Evolutionary conservation across 2,888 invertebrate genomes (phyloP).

Genomic region (Belgica antarctica): DNA sequence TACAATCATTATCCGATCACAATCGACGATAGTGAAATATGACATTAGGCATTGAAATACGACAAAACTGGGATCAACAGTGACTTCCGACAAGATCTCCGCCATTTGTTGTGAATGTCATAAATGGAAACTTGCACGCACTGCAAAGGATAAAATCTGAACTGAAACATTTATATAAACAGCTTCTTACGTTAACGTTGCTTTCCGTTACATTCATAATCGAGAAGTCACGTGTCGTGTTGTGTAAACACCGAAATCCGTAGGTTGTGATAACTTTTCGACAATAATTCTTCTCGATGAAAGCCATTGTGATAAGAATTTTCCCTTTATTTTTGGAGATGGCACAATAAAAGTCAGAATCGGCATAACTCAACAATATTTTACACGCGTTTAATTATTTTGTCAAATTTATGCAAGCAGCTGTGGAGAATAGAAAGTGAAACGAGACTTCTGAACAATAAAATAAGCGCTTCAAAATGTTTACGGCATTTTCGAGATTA

Average conservation of each 20-base stretch:
- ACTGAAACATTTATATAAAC: slow-evolving; percentile 38
- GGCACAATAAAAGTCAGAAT: not conserved
- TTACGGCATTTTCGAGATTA: slow-evolving; percentile 21
- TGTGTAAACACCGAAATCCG: slow-evolving; percentile 31
- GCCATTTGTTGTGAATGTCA: slow-evolving; percentile 34
- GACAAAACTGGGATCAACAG: slow-evolving; percentile 5
- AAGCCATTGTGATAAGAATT: not conserved
- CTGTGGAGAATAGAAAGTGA: slow-evolving; percentile 4
- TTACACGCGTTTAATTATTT: slow-evolving; percentile 5
- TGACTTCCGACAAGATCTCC: slow-evolving; percentile 10
- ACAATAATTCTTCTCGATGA: not conserved
- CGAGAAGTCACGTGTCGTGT: slow-evolving; percentile 19
- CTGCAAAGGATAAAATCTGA: slow-evolving; percentile 29
- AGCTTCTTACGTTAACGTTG: slow-evolving; percentile 13
- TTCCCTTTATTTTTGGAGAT: slow-evolving; percentile 1
- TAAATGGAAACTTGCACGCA: slow-evolving; percentile 33
- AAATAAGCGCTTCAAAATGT: slow-evolving; percentile 26
- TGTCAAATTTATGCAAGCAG: slow-evolving; percentile 38
- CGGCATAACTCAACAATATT: not conserved
- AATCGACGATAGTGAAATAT: not conserved
- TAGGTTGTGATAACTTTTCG: not conserved
- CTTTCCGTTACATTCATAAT: slow-evolving; percentile 9
- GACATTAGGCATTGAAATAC: not conserved
- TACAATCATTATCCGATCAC: not conserved
- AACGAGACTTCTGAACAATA: slow-evolving; percentile 30